Evolutionary conservation across 2,797 vertebrate genomes (phyloP), one percentile per base, ranked within the genome.

Genomic region (Dipus sagitta): DNA sequence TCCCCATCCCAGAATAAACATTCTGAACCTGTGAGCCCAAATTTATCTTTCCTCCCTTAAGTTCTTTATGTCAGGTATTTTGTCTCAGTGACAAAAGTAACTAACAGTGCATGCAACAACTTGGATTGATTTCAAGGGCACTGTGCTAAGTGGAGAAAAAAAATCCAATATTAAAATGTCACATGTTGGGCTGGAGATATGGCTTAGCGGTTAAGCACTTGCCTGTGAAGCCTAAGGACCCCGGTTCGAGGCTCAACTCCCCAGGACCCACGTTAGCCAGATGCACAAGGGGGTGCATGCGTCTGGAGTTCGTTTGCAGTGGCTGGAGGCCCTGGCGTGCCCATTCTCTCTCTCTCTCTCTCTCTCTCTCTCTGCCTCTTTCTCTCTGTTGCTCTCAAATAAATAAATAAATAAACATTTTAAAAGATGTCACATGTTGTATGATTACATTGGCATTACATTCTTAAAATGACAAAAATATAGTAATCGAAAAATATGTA

Each of bases 381-480:
- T n/a, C n/a, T n/a, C n/a, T n/a, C n/a, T n/a, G n/a, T n/a, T n/a
- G n/a, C n/a, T n/a, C n/a, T n/a, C n/a, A n/a, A n/a, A n/a, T n/a
- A n/a, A n/a, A n/a, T n/a, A n/a, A n/a, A n/a, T n/a, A n/a, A n/a
- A n/a, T n/a, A n/a, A n/a, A n/a, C n/a, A n/a, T n/a, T n/a, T n/a
- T n/a, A n/a, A n/a, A 88, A 88, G 52, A 86, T 28, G 17, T 67
- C 81, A 88, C 10, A 52, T 90, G 54, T 8, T 85, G 8, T 28
- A 60, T 17, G 26, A 79, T 30, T 84, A 6, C 23, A 84, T 84
- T 91, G 88, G 68, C 20, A 68, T 84, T 64, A 62, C 38, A 75
- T 58, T 90, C 26, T 90, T 83, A 71, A 88, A 85, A 76, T 60
- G 21, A 86, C 65, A 94, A 91, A 93, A 79, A 2, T 30, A 90